A percentile compares a stretch with the other conserved stretches of the same genome.
Conservation (phyloP, 92 coral and sea anemone genomes). For the Epizoanthus illoricatus region DNA sequence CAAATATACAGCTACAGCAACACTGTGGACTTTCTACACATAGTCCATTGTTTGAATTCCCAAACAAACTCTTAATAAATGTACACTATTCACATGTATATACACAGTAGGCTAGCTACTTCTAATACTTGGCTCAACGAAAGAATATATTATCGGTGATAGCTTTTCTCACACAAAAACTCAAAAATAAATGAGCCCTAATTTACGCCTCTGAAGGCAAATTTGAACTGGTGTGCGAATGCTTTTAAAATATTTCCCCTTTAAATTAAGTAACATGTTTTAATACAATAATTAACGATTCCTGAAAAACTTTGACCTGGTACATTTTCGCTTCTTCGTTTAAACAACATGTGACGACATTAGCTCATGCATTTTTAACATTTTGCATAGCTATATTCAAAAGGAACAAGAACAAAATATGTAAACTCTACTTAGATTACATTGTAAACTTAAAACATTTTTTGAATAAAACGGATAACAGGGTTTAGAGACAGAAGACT, state of each 20-base stretch:
- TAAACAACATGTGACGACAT: too few relatives aligned
- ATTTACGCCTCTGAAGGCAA: neutral
- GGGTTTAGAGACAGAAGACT: too few relatives aligned
- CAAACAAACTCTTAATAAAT: neutral
- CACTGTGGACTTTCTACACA: neutral
- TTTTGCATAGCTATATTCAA: too few relatives aligned
- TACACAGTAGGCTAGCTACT: constrained; percentile 14
- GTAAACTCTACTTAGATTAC: too few relatives aligned
- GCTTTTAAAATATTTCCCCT: neutral
- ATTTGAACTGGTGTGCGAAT: neutral
- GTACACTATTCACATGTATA: constrained; percentile 34
- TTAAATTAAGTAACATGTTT: too few relatives aligned
- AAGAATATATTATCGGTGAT: constrained; percentile 29
- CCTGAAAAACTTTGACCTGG: too few relatives aligned
- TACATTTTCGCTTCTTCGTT: too few relatives aligned
- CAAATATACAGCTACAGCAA: constrained; percentile 1
- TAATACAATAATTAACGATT: too few relatives aligned
- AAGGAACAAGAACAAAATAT: too few relatives aligned
- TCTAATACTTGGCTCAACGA: constrained; percentile 14
- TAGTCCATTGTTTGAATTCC: neutral
- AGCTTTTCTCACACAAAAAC: constrained; percentile 11
- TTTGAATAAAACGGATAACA: too few relatives aligned
- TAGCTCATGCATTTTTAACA: too few relatives aligned
- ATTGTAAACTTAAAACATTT: too few relatives aligned
- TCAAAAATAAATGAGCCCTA: constrained; percentile 16